Conservation (phyloP, 2,888 invertebrate species). For the Geotrupes spiniger region DNA sequence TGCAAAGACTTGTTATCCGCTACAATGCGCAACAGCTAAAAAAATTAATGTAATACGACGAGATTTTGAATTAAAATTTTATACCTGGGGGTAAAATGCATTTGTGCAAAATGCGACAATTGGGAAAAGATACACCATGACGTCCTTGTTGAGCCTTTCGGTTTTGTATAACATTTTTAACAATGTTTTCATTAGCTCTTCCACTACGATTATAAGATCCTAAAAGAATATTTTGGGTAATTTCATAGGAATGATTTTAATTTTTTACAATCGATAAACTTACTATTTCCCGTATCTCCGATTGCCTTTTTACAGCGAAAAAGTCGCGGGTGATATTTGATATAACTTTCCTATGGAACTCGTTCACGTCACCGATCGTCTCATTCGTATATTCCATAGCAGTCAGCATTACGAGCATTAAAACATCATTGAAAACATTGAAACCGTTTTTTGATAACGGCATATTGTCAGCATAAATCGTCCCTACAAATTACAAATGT, state of each 20-base stretch:
- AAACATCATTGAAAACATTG: not conserved
- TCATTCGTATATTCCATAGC: constrained; percentile 3
- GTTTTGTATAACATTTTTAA: not conserved
- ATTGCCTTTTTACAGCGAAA: not conserved
- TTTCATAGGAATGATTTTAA: not conserved
- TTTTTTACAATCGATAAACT: not conserved
- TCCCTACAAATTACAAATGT: not conserved
- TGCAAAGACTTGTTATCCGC: not conserved
- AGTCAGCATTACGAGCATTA: not conserved
- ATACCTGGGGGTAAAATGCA: not conserved
- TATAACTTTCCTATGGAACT: not conserved
- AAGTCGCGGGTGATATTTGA: not conserved
- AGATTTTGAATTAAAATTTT: not conserved
- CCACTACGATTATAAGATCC: not conserved
- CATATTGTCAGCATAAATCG: not conserved
- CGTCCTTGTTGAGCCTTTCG: not conserved
- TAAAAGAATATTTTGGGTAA: not conserved
- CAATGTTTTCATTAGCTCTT: not conserved
- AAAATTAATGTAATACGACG: not conserved
- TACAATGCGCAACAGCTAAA: not conserved
- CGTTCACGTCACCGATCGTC: not conserved
- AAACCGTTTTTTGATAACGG: not conserved
- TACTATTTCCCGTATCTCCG: not conserved
- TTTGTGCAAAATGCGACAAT: not conserved
- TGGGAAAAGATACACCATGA: not conserved